A percentile compares a stretch with the other conserved stretches of the same genome.
phyloP scores from a whole-genome alignment of 1,140 invertebrate genomes.

The Musca domestica region DNA sequence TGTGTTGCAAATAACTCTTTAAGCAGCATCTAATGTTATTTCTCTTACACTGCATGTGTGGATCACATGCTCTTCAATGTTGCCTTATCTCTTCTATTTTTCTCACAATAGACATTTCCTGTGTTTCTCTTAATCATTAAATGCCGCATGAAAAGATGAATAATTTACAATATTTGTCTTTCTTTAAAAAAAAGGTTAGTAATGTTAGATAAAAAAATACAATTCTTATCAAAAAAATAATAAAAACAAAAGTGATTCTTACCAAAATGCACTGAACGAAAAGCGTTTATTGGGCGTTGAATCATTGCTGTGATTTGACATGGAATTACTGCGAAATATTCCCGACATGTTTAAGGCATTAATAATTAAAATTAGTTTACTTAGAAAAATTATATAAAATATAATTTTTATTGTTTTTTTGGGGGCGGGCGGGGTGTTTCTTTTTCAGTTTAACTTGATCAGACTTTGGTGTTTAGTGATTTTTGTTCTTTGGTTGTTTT shows the following conservation, averaged over 20 bases:
- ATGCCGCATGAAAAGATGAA: too few relatives aligned
- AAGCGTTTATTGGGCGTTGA: conserved; percentile 26
- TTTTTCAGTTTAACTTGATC: background rate
- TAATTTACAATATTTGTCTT: too few relatives aligned
- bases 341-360: conserved; percentile 26
- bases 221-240: background rate
- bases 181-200: too few relatives aligned
- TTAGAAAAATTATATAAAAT: background rate
- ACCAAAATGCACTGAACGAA: conserved; percentile 26
- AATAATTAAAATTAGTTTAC: background rate
- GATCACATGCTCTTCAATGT: too few relatives aligned
- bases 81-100: too few relatives aligned
- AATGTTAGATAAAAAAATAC: background rate
- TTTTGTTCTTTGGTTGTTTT: conserved; percentile 9
- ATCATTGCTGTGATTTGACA: conserved; percentile 19
- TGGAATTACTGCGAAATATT: conserved; percentile 25
- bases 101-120: too few relatives aligned
- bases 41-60: too few relatives aligned
- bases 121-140: too few relatives aligned
- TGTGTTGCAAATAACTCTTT: too few relatives aligned
- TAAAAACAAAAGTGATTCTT: conserved; percentile 2
- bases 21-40: too few relatives aligned
- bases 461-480: background rate
- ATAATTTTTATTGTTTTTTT: background rate
- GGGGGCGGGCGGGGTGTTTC: too few relatives aligned